phyloP scores from a whole-genome alignment of 2,797 vertebrate species.

The Enteromius radiatus region DNA sequence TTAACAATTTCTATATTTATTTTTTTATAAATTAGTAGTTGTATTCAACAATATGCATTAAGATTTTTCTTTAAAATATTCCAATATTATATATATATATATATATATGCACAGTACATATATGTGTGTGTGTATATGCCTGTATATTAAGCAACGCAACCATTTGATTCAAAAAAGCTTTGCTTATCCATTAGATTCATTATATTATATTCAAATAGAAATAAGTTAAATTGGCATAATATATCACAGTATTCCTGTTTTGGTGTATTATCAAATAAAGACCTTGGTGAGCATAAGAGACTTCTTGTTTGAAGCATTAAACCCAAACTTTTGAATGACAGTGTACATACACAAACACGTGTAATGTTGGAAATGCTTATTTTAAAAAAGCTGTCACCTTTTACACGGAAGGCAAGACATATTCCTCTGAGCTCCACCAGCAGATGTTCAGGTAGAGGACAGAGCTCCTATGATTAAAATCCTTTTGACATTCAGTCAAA shows the following conservation, averaged over 20 bases:
- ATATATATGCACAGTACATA: too few relatives aligned
- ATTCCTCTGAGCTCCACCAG: neutral
- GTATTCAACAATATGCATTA: neutral
- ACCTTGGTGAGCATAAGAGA: neutral
- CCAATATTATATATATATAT: too few relatives aligned
- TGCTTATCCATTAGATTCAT: too few relatives aligned
- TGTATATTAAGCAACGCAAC: too few relatives aligned
- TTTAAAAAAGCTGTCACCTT: neutral
- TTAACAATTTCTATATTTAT: too few relatives aligned
- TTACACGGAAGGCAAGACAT: neutral
- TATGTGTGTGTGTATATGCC: too few relatives aligned
- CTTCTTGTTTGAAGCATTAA: neutral
- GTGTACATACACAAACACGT: neutral
- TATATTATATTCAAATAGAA: neutral
- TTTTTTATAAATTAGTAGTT: neutral
- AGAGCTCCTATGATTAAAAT: slow-evolving; percentile 3
- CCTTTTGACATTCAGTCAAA: slow-evolving; percentile 21
- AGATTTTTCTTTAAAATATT: too few relatives aligned
- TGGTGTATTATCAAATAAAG: neutral
- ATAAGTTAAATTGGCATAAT: neutral
- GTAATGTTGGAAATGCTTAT: slow-evolving; percentile 12
- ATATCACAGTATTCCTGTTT: neutral
- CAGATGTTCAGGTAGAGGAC: neutral
- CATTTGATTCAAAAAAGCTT: neutral
- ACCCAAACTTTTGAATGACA: neutral